These are phyloP conservation scores for Leptinotarsa haldemani DNA, from an alignment of 2,888 invertebrate genomes.

Conservation along the genomic window DNA sequence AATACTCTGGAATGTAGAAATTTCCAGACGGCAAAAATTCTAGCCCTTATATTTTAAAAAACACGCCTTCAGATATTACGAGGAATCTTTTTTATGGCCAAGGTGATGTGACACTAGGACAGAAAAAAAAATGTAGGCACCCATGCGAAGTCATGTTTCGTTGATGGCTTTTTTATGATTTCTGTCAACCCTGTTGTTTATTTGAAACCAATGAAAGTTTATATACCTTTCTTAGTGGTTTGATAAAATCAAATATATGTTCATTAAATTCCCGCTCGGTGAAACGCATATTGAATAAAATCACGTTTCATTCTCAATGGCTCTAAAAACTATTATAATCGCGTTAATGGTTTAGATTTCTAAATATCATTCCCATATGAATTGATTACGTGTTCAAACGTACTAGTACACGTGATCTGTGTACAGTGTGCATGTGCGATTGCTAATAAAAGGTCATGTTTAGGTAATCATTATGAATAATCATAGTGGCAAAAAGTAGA, in stretches of 20 bases:
- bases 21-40: too few species aligned
- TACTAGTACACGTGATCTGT: constrained; percentile 9
- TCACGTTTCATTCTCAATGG: constrained; percentile 15
- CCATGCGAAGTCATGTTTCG: too few species aligned
- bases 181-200: background rate
- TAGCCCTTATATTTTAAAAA: too few species aligned
- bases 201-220: background rate
- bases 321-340: constrained; percentile 7
- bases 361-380: constrained; percentile 16
- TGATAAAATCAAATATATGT: background rate
- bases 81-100: too few species aligned
- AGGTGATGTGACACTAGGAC: too few species aligned
- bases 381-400: constrained; percentile 6
- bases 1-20: too few species aligned
- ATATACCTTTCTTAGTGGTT: background rate
- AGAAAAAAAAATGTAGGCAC: too few species aligned
- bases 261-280: background rate
- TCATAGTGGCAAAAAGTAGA: constrained; percentile 19
- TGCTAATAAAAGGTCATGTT: constrained; percentile 11
- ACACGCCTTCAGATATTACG: too few species aligned
- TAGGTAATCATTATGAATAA: constrained; percentile 19
- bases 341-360: background rate
- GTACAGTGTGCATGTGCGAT: background rate
- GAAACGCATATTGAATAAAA: background rate
- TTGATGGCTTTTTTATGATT: background rate